A percentile compares a stretch with the other conserved stretches of the same genome.
phyloP scores from a whole-genome alignment of 1,140 invertebrate genomes.

The Rhagoletis pomonella region DNA sequence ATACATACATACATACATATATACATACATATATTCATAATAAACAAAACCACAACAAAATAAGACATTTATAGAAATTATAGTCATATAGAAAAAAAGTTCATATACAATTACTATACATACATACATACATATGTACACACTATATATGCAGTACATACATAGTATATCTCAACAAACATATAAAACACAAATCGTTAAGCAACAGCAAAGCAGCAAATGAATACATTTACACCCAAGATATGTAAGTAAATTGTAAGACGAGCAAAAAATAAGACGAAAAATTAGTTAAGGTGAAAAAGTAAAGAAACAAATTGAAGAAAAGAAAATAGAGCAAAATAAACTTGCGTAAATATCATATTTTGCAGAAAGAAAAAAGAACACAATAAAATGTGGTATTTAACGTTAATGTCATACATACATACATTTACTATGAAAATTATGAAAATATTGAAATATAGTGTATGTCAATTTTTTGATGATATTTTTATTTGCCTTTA shows the following conservation, averaged over 20 bases:
- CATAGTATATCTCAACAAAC: not conserved
- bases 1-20: not conserved
- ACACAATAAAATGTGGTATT: not conserved
- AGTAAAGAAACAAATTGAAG: no score
- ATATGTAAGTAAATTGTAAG: not conserved
- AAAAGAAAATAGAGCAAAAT: no score
- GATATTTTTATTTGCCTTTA: conserved; percentile 43
- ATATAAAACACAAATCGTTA: not conserved
- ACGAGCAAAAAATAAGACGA: no score
- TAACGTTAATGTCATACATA: conserved; percentile 18
- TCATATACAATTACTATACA: conserved; percentile 35
- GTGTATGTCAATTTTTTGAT: conserved; percentile 32
- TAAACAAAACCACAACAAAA: not conserved
- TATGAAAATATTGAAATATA: not conserved
- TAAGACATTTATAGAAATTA: not conserved
- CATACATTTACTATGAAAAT: conserved; percentile 17
- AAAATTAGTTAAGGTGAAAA: no score
- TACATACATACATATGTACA: not conserved
- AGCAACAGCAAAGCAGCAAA: not conserved
- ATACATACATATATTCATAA: not conserved
- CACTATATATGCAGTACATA: not conserved
- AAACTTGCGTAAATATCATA: not conserved
- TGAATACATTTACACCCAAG: not conserved
- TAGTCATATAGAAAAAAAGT: conserved; percentile 21
- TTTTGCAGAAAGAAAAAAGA: not conserved